These are phyloP conservation scores for Sesamia inferens DNA, from an alignment of 2,888 invertebrate genomes.

Conservation along the genomic window DNA sequence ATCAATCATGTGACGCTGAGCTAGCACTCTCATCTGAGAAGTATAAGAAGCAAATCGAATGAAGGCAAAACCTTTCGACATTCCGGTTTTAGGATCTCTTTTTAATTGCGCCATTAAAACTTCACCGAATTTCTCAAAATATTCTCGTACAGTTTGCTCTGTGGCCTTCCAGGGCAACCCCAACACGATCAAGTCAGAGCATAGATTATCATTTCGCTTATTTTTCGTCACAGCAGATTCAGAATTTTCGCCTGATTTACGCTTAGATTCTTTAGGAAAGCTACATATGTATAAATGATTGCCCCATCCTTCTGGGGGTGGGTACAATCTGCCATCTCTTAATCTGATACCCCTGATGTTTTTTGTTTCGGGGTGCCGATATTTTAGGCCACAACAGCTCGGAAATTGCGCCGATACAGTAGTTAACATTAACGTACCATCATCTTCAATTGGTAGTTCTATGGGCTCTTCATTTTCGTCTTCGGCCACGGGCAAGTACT, in stretches of 20 bases:
- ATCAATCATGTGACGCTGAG: slow-evolving; percentile 98
- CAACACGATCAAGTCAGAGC: slow-evolving; percentile 99
- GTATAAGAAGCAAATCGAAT: slow-evolving; percentile 98
- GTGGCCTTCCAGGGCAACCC: slow-evolving; percentile 99
- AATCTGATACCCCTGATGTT: slow-evolving; percentile 97
- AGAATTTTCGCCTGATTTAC: slow-evolving; percentile 97
- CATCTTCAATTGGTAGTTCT: slow-evolving; percentile 98
- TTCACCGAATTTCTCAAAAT: slow-evolving; percentile 99
- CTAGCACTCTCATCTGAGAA: slow-evolving; percentile 97
- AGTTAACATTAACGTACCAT: slow-evolving; percentile 97
- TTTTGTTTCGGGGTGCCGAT: slow-evolving; percentile 97
- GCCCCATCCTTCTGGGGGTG: slow-evolving; percentile 97
- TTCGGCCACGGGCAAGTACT: slow-evolving; percentile 97
- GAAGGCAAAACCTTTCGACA: slow-evolving; percentile 99
- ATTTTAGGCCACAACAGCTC: slow-evolving; percentile 98
- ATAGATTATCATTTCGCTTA: slow-evolving; percentile 97
- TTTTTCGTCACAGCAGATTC: slow-evolving; percentile 96
- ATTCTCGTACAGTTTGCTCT: slow-evolving; percentile 98
- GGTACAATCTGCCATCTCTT: slow-evolving; percentile 97
- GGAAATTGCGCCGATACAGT: slow-evolving; percentile 99
- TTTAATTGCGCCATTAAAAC: slow-evolving; percentile 99
- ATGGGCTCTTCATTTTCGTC: slow-evolving; percentile 99
- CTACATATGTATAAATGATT: slow-evolving; percentile 93
- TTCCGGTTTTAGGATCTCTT: slow-evolving; percentile 96
- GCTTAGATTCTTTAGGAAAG: slow-evolving; percentile 97